These are phyloP conservation scores for Callimorpha dominula DNA, from an alignment of 2,888 invertebrate species.

Conservation along the genomic window DNA sequence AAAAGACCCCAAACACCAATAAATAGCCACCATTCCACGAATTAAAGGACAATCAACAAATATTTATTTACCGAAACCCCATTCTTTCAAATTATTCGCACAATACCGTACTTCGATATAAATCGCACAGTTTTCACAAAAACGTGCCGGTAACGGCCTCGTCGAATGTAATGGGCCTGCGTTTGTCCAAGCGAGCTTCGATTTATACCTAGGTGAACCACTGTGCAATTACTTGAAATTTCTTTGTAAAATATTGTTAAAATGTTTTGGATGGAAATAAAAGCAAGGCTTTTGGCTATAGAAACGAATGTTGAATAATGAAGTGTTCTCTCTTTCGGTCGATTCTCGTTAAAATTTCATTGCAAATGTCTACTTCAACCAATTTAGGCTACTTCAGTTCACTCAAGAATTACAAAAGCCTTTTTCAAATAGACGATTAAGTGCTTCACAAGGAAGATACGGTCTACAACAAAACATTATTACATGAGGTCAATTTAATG, in stretches of 20 bases:
- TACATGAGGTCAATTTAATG: no score
- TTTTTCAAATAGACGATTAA: no score
- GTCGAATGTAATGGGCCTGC: slow-evolving; percentile 27
- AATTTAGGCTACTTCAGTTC: no score
- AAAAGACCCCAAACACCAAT: neutral
- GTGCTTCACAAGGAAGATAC: no score
- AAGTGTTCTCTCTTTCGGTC: no score
- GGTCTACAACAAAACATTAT: no score
- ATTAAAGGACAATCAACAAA: neutral
- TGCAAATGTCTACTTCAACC: no score
- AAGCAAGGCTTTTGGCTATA: neutral
- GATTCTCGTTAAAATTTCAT: no score
- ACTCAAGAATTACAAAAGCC: no score
- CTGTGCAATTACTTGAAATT: slow-evolving; percentile 25
- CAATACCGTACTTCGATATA: slow-evolving; percentile 15
- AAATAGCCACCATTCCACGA: neutral
- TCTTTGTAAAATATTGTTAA: slow-evolving; percentile 7
- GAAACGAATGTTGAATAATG: no score
- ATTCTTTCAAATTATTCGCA: slow-evolving; percentile 15
- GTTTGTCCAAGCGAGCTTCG: slow-evolving; percentile 23
- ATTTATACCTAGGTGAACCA: slow-evolving; percentile 45
- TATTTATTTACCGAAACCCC: slow-evolving; percentile 6
- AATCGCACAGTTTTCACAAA: slow-evolving; percentile 25
- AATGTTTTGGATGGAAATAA: neutral
- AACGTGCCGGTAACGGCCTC: slow-evolving; percentile 30